Evolutionary conservation across 2,113 vertebrate genomes (phyloP), one percentile per base, ranked within the genome.

Genomic region (Ammodramus savannarum): DNA sequence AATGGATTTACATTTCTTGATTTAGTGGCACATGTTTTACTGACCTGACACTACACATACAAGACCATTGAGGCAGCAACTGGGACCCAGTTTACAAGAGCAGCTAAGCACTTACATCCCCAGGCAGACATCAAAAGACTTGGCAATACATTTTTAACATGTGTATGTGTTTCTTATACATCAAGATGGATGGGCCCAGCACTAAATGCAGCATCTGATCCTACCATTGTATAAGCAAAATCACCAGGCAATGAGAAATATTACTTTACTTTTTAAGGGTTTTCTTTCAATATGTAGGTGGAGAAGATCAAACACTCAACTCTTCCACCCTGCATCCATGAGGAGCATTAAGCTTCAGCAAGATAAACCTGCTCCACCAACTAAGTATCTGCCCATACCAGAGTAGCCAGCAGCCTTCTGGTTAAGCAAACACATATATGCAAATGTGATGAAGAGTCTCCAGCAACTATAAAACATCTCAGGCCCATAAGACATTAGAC

Each of bases 1-100:
- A 93, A 85, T 85, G 38, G 87, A 83, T 93, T 95, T 91, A 82
- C 46, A 58, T 82, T 73, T 91, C 85, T 87, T 89, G 7, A 85
- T 95, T 76, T 89, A 59, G 54, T 66, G 22, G 29, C 46, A 94
- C 32, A 12, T 25, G 38, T 66, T 79, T 87, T 57, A 85, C 21
- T 91, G 89, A 68, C 66, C 87, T 79, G 41, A 46, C 22, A 23
- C 44, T 79, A 68, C 25, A 46, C 5, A 49, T 17, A 48, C 15
- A 61, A 61, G 38, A 58, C 18, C 58, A 55, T 2, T 51, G 46
- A 82, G 80, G 66, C 1, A 85, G 36, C 16, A 72, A 36, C 26
- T 36, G 38, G 55, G 23, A 73, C 31, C 9, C 59, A 21, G 75
- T 51, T 87, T 66, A 79, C 62, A 66, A 62, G 67, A 76, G 41